phyloP scores from a whole-genome alignment of 2,888 invertebrate genomes.

The Junonia oenone region DNA sequence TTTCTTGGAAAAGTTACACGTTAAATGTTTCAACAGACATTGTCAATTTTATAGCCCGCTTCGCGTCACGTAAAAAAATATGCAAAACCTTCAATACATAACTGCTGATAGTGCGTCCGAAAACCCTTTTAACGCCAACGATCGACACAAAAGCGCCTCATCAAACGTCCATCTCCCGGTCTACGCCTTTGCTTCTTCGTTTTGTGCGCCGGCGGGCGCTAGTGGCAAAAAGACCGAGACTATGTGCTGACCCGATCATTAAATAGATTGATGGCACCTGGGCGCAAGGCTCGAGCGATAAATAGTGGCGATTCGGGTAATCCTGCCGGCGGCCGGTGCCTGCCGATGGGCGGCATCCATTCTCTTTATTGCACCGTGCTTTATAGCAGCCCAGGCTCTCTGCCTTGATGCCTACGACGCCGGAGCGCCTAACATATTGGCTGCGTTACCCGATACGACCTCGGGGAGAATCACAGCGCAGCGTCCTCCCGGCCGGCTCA shows the following conservation, averaged over 20 bases:
- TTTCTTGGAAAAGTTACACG: not conserved
- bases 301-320: slow-evolving; percentile 79
- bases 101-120: slow-evolving; percentile 55
- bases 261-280: slow-evolving; percentile 80
- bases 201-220: slow-evolving; percentile 55
- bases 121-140: slow-evolving; percentile 67
- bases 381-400: slow-evolving; percentile 64
- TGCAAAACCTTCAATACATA: slow-evolving; percentile 37
- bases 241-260: slow-evolving; percentile 79
- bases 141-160: slow-evolving; percentile 76
- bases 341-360: slow-evolving; percentile 77
- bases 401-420: slow-evolving; percentile 66
- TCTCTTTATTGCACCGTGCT: slow-evolving; percentile 79
- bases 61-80: slow-evolving; percentile 37
- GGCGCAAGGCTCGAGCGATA: slow-evolving; percentile 76
- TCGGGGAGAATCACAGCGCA: slow-evolving; percentile 32
- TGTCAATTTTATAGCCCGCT: slow-evolving; percentile 34
- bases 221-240: slow-evolving; percentile 70
- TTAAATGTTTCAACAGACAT: slow-evolving; percentile 18
- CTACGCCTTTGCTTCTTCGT: slow-evolving; percentile 55
- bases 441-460: slow-evolving; percentile 39
- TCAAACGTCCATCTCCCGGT: slow-evolving; percentile 75
- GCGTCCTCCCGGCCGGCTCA: slow-evolving; percentile 22
- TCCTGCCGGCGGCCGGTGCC: slow-evolving; percentile 69
- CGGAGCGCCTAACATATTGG: slow-evolving; percentile 65